A percentile compares a stretch with the other conserved stretches of the same genome.
Conservation (phyloP, 53 echinoderm and acorn worm genomes). For the Paracentrotus lividus region DNA sequence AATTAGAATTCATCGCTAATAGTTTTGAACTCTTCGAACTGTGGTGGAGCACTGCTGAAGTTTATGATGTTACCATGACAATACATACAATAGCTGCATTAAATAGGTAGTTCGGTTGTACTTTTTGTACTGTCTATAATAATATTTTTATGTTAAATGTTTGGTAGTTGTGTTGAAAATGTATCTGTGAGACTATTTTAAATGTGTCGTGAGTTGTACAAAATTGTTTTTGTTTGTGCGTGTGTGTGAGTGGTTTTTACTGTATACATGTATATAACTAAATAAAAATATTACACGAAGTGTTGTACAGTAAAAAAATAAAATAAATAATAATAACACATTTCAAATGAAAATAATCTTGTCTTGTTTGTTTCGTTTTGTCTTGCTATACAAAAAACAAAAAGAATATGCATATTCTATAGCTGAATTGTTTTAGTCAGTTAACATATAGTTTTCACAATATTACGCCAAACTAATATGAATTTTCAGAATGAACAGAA, state of each 20-base stretch:
- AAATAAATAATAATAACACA: not conserved
- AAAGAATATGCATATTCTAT: not conserved
- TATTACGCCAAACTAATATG: too few species aligned
- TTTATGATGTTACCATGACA: not conserved
- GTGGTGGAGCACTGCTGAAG: not conserved
- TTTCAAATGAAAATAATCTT: not conserved
- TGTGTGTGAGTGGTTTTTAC: not conserved
- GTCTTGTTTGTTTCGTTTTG: not conserved
- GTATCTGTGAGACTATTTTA: not conserved
- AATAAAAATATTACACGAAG: not conserved
- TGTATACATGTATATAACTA: not conserved
- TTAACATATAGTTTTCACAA: too few species aligned
- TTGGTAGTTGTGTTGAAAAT: not conserved
- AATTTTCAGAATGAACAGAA: too few species aligned
- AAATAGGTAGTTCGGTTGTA: not conserved
- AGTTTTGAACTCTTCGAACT: too few species aligned
- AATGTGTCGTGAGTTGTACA: constrained; percentile 1
- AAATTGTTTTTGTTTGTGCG: not conserved
- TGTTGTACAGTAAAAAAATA: constrained; percentile 26
- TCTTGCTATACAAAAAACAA: not conserved
- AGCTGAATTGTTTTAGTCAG: not conserved
- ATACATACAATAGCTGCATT: not conserved
- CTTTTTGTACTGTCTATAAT: not conserved
- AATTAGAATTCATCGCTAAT: not conserved
- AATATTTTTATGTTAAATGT: not conserved